phyloP scores from a whole-genome alignment of 2,888 invertebrate species.

The Escarpia spicata region DNA sequence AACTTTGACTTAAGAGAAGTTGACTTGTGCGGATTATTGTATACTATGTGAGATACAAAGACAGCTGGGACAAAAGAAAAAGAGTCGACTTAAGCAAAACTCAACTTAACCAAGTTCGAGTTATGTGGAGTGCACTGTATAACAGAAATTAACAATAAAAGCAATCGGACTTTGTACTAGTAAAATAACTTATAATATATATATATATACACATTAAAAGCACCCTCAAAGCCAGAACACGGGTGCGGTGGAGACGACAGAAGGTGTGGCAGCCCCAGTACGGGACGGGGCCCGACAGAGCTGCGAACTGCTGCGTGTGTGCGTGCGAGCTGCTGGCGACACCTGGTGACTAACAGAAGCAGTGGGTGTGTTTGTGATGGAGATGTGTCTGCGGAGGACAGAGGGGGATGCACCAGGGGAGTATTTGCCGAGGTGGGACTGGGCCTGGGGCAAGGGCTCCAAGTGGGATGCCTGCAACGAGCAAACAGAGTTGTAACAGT shows the following conservation, averaged over 20 bases:
- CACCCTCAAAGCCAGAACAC: background rate
- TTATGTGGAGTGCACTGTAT: background rate
- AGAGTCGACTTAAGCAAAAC: too few relatives aligned
- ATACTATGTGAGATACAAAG: too few relatives aligned
- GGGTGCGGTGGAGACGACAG: background rate
- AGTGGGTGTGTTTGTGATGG: background rate
- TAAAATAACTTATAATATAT: background rate
- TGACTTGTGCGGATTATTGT: too few relatives aligned
- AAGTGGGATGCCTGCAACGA: conserved; percentile 18
- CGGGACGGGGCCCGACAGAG: background rate
- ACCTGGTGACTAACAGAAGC: background rate
- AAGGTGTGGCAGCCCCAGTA: background rate
- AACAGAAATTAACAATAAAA: background rate
- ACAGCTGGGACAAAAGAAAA: too few relatives aligned
- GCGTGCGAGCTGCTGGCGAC: background rate
- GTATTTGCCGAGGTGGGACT: conserved; percentile 25
- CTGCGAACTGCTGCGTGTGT: background rate
- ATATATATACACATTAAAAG: background rate
- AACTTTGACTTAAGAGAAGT: too few relatives aligned
- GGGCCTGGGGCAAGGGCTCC: conserved; percentile 25
- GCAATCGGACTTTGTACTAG: background rate
- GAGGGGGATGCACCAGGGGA: conserved; percentile 18
- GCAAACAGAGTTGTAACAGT: background rate
- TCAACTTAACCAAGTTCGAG: too few relatives aligned
- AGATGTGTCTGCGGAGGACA: background rate